Evolutionary conservation across 2,113 vertebrate genomes (phyloP).

Genomic region (Malurus cyaneus): DNA sequence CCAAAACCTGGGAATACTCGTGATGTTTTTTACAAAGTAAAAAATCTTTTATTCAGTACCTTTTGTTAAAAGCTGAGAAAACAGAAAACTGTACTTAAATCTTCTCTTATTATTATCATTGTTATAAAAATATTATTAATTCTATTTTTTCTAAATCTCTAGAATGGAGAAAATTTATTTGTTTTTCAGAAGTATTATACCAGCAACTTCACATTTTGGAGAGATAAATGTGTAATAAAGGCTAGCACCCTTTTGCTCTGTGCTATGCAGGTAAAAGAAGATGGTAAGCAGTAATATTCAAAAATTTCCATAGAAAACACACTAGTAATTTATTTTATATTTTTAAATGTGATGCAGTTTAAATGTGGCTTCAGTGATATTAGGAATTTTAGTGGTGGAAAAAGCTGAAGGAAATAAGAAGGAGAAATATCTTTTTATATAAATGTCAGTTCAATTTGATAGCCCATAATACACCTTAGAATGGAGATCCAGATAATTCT

Average conservation of each 20-base stretch:
- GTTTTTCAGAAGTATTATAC: background rate
- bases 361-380: background rate
- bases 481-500: background rate
- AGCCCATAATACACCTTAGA: background rate
- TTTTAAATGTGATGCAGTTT: background rate
- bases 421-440: background rate
- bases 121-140: background rate
- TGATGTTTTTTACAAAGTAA: background rate
- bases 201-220: background rate
- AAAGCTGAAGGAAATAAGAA: background rate
- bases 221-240: background rate
- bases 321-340: background rate
- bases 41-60: background rate
- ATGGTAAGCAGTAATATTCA: background rate
- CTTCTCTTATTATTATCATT: background rate
- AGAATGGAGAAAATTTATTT: background rate
- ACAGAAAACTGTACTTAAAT: background rate
- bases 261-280: background rate
- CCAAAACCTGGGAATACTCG: background rate
- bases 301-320: background rate
- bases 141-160: background rate
- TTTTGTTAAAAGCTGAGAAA: background rate
- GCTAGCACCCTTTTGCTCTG: background rate
- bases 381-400: background rate
- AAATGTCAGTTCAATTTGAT: background rate